Conservation (phyloP, 2,113 vertebrate genomes). For the Chauna torquata region DNA sequence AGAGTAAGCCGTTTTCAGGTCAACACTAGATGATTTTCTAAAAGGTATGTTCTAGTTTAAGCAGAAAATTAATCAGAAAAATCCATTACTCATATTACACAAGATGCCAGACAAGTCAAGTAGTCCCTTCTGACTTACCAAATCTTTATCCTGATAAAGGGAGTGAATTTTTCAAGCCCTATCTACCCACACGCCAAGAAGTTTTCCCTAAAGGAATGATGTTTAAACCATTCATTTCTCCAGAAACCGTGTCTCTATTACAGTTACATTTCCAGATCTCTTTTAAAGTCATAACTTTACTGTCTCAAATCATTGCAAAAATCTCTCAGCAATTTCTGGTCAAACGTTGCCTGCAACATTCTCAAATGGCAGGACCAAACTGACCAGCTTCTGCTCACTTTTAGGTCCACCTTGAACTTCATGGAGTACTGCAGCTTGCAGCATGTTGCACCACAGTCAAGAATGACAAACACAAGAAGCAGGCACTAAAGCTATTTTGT, state of each 20-base stretch:
- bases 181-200: background rate
- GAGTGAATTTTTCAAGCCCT: background rate
- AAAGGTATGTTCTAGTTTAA: background rate
- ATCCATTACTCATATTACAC: background rate
- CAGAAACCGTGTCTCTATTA: background rate
- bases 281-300: background rate
- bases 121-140: background rate
- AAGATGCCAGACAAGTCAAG: background rate
- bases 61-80: background rate
- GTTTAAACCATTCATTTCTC: background rate
- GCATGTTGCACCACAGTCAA: rapidly evolving
- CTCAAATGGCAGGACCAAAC: background rate
- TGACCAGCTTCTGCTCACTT: background rate
- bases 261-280: background rate
- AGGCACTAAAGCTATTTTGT: background rate
- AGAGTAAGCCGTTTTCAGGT: background rate
- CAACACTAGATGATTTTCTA: background rate
- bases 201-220: background rate
- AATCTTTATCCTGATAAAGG: background rate
- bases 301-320: background rate
- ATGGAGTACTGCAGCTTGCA: rapidly evolving
- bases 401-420: background rate
- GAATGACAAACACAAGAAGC: background rate
- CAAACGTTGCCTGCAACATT: background rate
- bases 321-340: background rate